These are phyloP conservation scores for Drosophila acutilabella DNA, from an alignment of 2,888 invertebrate species.

Conservation along the genomic window DNA sequence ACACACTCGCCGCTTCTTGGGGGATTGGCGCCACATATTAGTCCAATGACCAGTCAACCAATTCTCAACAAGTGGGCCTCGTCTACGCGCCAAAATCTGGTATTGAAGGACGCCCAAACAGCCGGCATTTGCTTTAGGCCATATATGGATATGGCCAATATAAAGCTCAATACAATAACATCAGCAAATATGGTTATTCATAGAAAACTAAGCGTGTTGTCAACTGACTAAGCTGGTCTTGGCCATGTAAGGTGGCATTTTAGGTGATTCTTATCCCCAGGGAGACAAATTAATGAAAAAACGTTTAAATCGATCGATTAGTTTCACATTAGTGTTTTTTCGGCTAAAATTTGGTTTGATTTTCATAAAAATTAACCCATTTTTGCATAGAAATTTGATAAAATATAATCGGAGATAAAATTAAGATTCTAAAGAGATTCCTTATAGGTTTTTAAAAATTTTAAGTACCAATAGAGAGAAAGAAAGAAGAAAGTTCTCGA, in stretches of 20 bases:
- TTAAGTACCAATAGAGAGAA: too few species aligned
- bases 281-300: not conserved
- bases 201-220: conserved; percentile 3
- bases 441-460: too few species aligned
- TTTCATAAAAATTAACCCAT: too few species aligned
- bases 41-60: conserved; percentile 34
- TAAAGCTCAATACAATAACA: conserved; percentile 25
- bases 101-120: conserved; percentile 70
- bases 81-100: conserved; percentile 53
- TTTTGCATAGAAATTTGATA: too few species aligned
- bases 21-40: conserved; percentile 26
- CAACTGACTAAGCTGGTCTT: not conserved
- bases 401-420: too few species aligned
- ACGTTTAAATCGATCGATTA: conserved; percentile 28
- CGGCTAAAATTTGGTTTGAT: too few species aligned
- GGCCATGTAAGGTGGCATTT: conserved; percentile 11
- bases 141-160: conserved; percentile 71
- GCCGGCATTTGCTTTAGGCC: conserved; percentile 58
- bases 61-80: conserved; percentile 70
- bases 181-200: conserved; percentile 68
- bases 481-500: too few species aligned
- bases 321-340: not conserved
- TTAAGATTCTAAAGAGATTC: too few species aligned
- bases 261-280: not conserved
- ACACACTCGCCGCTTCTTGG: not conserved